phyloP scores from a whole-genome alignment of 1,140 invertebrate species.

The Vollenhovia emeryi region DNA sequence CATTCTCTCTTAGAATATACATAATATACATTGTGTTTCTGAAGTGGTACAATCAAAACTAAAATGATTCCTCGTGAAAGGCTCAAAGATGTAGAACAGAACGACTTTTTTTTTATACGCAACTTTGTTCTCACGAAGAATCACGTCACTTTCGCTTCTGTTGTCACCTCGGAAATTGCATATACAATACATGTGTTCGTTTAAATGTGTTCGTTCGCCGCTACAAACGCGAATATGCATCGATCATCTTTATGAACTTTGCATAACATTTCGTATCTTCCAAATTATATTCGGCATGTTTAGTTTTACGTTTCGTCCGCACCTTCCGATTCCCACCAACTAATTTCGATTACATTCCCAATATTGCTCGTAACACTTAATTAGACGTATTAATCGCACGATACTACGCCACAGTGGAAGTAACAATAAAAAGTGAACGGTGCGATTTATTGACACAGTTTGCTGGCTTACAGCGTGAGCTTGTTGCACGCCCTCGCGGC shows the following conservation, averaged over 20 bases:
- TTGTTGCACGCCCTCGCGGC: conserved; percentile 17
- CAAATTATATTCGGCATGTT: background rate
- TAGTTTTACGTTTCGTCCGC: background rate
- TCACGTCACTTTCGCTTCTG: background rate
- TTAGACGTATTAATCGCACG: background rate
- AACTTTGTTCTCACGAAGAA: background rate
- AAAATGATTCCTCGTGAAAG: background rate
- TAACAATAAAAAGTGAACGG: conserved; percentile 20
- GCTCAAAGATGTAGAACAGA: background rate
- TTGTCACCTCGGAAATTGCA: background rate
- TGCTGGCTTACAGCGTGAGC: background rate
- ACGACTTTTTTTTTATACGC: background rate
- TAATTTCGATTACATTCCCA: background rate
- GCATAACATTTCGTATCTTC: background rate
- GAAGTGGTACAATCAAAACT: background rate
- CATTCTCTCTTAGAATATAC: conserved; percentile 8
- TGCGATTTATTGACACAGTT: background rate
- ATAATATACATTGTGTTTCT: background rate
- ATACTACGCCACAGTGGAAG: background rate
- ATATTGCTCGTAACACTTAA: background rate
- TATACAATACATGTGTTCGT: background rate
- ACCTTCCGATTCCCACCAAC: background rate
- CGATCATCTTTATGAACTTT: background rate
- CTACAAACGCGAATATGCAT: background rate
- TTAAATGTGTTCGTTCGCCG: background rate